Base-by-base conservation (phyloP, 2,888 invertebrate genomes). In the Myopa testacea region DNA sequence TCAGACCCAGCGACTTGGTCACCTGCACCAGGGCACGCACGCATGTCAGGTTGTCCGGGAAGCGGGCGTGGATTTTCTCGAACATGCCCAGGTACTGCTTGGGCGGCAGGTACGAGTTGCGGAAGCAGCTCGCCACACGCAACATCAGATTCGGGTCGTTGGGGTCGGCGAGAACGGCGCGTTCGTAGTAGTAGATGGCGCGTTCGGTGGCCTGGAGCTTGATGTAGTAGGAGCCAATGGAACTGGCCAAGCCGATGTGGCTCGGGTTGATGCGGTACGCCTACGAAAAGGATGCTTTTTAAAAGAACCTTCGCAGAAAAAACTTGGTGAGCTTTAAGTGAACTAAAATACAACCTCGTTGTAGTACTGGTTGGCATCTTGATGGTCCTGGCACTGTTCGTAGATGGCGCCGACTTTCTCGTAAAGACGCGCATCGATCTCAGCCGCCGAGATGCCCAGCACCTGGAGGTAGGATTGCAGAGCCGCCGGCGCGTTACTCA, bases 41-140 rank as follows among this genome's bases (percentile, higher is more conserved):
- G 93, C 98, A 98, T 86, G 98, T 97, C 1, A 96, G 92, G 88
- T 98, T 98, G 80, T 98, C 98, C 0, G 99, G 99, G 88, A 99
- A 99, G 82, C 93, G 93, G 34, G 93, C 91, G 86, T 98, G 95
- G 84, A 98, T 89, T 70, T 88, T 87, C 79, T 89, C 88, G 73
- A 89, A 89, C 82, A 90, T 85, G 69, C 85, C 86, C 77, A 90
- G 79, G 80, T 89, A 89, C 81, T 90, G 90, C 80, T 91, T 91
- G 75, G 91, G 89, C 78, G 91, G 94, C 81, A 88, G 78, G 45
- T 96, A 96, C 77, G 94, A 94, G 82, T 96, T 91, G 62, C 96
- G 91, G 84, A 95, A 93, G 87, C 96, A 96, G 52, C 94, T 94
- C 10, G 96, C 97, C 71, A 96, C 94, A 90, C 96, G 93, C 86